These are phyloP conservation scores for Gryllus bimaculatus DNA, from an alignment of 1,140 invertebrate species.

Conservation along the genomic window DNA sequence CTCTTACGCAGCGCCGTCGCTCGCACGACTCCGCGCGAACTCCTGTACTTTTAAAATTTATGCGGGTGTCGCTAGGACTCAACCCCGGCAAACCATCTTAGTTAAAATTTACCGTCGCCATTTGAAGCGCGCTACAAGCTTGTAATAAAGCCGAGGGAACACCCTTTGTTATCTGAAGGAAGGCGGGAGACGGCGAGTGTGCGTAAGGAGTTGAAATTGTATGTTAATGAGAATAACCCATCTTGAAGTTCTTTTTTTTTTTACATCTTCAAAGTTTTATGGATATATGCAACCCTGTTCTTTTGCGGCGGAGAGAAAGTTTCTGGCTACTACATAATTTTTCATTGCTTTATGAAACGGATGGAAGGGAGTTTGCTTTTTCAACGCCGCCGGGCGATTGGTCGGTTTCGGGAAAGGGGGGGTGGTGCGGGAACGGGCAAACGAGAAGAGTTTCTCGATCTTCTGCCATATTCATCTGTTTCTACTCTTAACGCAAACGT, in stretches of 20 bases:
- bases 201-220: constrained; percentile 4
- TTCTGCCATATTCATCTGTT: too few species aligned
- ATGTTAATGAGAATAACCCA: constrained; percentile 1
- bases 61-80: not conserved
- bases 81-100: not conserved
- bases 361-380: not conserved
- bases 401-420: too few species aligned
- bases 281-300: not conserved
- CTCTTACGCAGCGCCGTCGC: not conserved
- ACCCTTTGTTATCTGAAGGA: not conserved
- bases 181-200: not conserved
- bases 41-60: not conserved
- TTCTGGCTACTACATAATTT: not conserved
- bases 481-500: too few species aligned
- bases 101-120: constrained; percentile 1
- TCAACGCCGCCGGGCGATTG: not conserved
- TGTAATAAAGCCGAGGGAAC: not conserved
- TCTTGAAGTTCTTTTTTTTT: not conserved
- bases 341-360: not conserved
- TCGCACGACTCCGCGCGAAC: not conserved
- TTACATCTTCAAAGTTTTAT: not conserved
- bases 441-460: too few species aligned
- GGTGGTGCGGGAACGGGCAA: too few species aligned
- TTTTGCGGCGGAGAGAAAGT: not conserved
- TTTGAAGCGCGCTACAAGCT: not conserved